Base-by-base conservation (phyloP, 2,113 vertebrate species). In the Numida meleagris region DNA sequence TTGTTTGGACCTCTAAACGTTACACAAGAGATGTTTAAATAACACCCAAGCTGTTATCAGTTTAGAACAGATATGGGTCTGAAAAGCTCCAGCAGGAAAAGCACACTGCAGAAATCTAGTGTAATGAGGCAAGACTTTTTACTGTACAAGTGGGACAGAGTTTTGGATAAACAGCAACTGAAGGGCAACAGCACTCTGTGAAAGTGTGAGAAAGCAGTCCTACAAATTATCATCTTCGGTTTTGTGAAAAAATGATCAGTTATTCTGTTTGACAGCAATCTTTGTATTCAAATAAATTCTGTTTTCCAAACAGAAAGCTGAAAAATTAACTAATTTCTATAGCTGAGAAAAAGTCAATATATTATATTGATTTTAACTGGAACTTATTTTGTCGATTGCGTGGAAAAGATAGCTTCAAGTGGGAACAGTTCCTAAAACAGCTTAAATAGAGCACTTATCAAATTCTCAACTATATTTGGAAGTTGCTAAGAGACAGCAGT, bases 401-500 rank as follows among this genome's bases (percentile, higher is more conserved):
- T 81, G 65, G 73, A 86, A 96, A 90, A 93, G 42, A 86, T 76
- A 80, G 33, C 63, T 93, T 80, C 29, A 94, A 95, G 82, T 90
- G 82, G 68, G 80, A 95, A 66, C 59, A 75, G 53, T 89, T 94
- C 79, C 80, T 90, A 63, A 68, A 91, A 12, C 53, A 61, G 18
- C 18, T 65, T 83, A 91, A 94, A 86, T 83, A 82, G 65, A 83
- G 68, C 61, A 65, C 80, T 93, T 95, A 89, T 6, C 67, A 88
- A 91, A 71, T 88, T 61, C 8, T 72, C 16, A 88, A 72, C 89
- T 94, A 46, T 93, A 78, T 93, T 93, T 93, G 65, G 88, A 90
- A 79, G 86, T 94, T 95, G 92, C 88, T 95, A 92, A 94, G 95
- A 96, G 80, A 92, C 82, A 88, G 90, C 57, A 96, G 80, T 92